phyloP scores from a whole-genome alignment of 2,113 vertebrate species.

The Fregetta grallaria region DNA sequence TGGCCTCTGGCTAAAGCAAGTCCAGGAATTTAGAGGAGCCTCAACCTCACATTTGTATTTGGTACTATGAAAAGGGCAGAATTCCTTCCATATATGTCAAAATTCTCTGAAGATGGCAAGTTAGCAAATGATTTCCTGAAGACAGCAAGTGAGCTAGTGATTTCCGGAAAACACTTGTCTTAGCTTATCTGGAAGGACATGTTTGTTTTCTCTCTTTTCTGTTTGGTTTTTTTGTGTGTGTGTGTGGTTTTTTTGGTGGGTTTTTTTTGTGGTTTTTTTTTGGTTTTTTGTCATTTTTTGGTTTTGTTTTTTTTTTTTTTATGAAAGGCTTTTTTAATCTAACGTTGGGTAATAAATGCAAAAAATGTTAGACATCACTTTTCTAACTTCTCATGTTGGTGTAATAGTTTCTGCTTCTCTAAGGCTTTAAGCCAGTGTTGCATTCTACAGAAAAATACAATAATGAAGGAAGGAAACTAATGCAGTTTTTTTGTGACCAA shows the following conservation, averaged over 20 bases:
- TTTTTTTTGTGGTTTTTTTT: no score
- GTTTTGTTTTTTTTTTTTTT: background rate
- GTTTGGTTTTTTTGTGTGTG: background rate
- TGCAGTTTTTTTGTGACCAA: background rate
- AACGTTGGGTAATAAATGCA: background rate
- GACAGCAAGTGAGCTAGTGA: background rate
- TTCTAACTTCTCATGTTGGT: background rate
- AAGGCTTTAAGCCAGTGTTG: background rate
- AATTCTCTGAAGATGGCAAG: background rate
- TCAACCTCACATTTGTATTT: background rate
- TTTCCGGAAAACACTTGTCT: background rate
- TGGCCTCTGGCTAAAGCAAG: background rate
- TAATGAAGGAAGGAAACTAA: background rate
- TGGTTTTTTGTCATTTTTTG: no score
- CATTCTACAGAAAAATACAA: background rate
- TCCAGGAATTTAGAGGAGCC: background rate
- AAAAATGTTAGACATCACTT: background rate
- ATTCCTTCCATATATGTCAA: background rate
- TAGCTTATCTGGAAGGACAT: background rate
- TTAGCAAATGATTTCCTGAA: background rate
- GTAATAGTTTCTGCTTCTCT: background rate
- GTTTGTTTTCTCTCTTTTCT: no score
- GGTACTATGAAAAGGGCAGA: background rate
- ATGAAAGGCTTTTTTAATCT: background rate
- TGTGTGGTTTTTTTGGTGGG: no score